Evolutionary conservation across 1,140 invertebrate genomes (phyloP).

Genomic region (Orchestia grillus): DNA sequence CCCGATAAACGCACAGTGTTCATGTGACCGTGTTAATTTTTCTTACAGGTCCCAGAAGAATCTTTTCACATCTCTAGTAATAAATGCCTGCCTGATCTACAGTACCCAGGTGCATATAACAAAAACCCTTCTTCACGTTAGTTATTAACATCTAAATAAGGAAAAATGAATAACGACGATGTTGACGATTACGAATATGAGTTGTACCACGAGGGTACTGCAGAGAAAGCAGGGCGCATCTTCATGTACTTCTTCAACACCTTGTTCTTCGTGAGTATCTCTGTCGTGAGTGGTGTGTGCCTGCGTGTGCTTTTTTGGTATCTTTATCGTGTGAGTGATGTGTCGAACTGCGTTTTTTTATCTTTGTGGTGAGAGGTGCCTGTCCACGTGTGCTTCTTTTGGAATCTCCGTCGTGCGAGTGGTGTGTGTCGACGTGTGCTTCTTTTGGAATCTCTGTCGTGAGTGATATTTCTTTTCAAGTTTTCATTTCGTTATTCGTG

Average conservation of each 20-base stretch:
- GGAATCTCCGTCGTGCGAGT: background rate
- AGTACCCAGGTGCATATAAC: background rate
- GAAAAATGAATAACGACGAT: background rate
- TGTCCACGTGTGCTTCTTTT: background rate
- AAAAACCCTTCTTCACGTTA: background rate
- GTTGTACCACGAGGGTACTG: slow-evolving; percentile 3
- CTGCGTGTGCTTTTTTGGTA: background rate
- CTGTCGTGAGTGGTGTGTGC: background rate
- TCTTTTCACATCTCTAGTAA: background rate
- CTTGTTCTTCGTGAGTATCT: slow-evolving; percentile 14
- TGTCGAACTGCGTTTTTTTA: background rate
- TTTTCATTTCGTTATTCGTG: too few relatives aligned
- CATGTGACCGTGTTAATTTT: background rate
- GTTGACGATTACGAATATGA: background rate
- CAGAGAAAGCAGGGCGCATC: background rate
- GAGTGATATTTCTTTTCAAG: background rate
- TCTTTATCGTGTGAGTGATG: background rate
- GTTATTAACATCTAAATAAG: background rate
- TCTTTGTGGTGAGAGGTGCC: background rate
- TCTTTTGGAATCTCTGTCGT: background rate
- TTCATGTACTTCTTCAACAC: slow-evolving; percentile 35
- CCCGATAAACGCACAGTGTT: background rate
- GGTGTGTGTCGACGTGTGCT: background rate
- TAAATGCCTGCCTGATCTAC: background rate
- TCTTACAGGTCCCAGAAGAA: background rate